Conservation (phyloP, 2,113 vertebrate genomes). For the Anthoscopus minutus region DNA sequence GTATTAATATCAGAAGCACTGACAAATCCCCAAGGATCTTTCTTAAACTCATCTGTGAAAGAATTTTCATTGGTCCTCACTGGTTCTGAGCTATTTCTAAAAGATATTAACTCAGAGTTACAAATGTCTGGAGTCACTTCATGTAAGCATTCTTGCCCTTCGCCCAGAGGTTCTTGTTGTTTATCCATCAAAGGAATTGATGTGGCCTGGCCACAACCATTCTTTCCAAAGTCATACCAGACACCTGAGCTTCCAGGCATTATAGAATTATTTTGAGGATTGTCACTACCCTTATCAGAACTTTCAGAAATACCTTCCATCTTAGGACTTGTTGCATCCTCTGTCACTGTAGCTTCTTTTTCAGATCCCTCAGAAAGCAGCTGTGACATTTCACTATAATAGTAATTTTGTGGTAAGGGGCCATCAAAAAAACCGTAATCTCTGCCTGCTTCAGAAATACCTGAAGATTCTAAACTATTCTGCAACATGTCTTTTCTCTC, state of each 20-base stretch:
- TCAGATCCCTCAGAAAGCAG: not conserved
- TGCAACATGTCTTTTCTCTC: not conserved
- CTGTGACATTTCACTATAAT: not conserved
- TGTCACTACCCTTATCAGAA: not conserved
- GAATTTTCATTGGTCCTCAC: not conserved
- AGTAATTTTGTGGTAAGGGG: not conserved
- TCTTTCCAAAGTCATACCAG: not conserved
- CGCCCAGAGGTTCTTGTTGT: not conserved
- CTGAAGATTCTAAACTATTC: not conserved
- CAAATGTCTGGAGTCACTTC: not conserved
- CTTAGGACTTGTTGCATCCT: not conserved
- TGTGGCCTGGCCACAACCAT: not conserved
- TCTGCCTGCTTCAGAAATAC: conserved; percentile 17
- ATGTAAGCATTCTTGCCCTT: not conserved
- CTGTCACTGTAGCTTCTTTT: not conserved
- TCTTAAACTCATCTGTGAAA: not conserved
- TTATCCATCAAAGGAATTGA: not conserved
- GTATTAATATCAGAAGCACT: not conserved
- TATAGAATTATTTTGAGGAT: conserved; percentile 5
- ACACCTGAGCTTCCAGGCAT: not conserved
- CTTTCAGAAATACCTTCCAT: not conserved
- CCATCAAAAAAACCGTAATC: not conserved
- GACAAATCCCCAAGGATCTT: not conserved
- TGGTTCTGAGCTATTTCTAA: not conserved
- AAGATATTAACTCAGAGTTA: not conserved